Evolutionary conservation across 2,113 vertebrate genomes (phyloP).

Genomic region (Scomber colias): DNA sequence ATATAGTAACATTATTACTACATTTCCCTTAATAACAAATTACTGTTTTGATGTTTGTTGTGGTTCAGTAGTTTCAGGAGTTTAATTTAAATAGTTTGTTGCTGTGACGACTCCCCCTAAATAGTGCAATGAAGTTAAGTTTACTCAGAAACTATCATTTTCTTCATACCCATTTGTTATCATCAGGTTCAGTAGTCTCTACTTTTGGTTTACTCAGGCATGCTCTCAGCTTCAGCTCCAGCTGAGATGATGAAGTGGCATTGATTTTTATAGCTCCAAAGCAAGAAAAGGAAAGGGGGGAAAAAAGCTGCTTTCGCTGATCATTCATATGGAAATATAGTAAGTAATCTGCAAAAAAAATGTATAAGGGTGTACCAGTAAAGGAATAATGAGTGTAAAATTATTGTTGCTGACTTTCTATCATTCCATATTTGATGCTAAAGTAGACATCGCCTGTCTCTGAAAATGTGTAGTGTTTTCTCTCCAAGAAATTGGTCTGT

Average conservation of each 20-base stretch:
- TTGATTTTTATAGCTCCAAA: constrained; percentile 25
- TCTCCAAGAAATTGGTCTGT: no score
- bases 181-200: constrained; percentile 28
- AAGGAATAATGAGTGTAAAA: no score
- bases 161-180: constrained; percentile 56
- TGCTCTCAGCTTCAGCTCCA: constrained; percentile 13
- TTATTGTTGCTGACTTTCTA: no score
- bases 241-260: constrained; percentile 2
- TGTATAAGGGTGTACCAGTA: not conserved
- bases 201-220: constrained; percentile 19
- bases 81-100: constrained; percentile 41
- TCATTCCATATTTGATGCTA: no score
- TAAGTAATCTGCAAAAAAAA: not conserved
- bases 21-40: constrained; percentile 53
- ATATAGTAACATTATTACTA: constrained; percentile 38
- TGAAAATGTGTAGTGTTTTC: no score
- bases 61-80: constrained; percentile 43
- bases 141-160: constrained; percentile 47
- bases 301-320: not conserved
- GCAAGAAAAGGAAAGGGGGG: not conserved
- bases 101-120: constrained; percentile 46
- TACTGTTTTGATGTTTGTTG: constrained; percentile 35
- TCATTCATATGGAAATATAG: constrained; percentile 2
- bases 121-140: constrained; percentile 40
- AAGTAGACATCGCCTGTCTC: no score